Base-by-base conservation (phyloP, 2,888 invertebrate species). In the Chrysolina haemoptera region DNA sequence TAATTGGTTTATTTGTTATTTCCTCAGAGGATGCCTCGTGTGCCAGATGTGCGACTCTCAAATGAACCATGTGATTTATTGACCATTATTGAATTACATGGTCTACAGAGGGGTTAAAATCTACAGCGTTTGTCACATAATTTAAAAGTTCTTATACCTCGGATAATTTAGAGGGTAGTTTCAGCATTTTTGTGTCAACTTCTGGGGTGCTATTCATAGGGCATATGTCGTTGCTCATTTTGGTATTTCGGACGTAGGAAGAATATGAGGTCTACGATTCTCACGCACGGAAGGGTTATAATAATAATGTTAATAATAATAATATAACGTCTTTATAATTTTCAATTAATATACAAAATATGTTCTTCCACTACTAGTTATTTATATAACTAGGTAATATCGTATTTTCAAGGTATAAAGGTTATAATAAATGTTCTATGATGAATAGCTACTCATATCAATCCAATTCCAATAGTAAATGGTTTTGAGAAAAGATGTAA, bases 1-100 rank as follows among this genome's bases (percentile, higher is more conserved):
- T 59, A 59, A 67, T 53, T 67, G 67, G 67, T 67, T 40, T 40
- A 40, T 53, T 53, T 41, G 50, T 50, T 67, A 65, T 67, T 67
- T 55, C 48, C 67, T 55, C 16, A 14, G 59, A 59, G 59, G 35
- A 59, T 67, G 20, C 18, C 53, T 53, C 40, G 35, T 40, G 53
- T 67, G 53, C 41, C 67, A 41, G 53, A 53, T 67, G 53, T 53
- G 55, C 40, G 27, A 53, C 53, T 67, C 27, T 63, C 14, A 70
- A 70, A 64, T 70, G 59, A 40, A 46, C 43, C 70, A 43, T 70
- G 64, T 50, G 64, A 70, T 64, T 64, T 70, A 70, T 70, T 64
- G 41, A 46, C 35, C 50, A 48, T 53, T 63, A 40, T 64, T 70
- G 63, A 50, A 64, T 63, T 40, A 53, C 53, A 63, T 6, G 67